Evolutionary conservation across 2,888 invertebrate species (phyloP).

Genomic region (Ferrisia virgata): DNA sequence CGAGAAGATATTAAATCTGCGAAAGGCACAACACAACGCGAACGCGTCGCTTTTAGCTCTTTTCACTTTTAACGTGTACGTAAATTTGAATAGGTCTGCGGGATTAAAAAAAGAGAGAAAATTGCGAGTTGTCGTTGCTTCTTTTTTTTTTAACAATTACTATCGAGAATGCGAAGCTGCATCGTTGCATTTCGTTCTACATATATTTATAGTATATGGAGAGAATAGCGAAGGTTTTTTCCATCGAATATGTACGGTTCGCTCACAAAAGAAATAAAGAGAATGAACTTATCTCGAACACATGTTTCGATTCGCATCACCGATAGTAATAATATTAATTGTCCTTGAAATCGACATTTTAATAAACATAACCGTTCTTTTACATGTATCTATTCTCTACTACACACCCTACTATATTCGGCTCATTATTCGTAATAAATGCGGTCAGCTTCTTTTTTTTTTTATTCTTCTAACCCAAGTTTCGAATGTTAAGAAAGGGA

Average conservation of each 20-base stretch:
- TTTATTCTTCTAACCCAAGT: too few species aligned
- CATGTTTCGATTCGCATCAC: background rate
- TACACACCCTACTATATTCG: background rate
- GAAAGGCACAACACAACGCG: background rate
- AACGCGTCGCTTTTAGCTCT: background rate
- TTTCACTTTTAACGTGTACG: background rate
- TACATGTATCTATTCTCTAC: background rate
- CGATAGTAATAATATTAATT: conserved; percentile 8
- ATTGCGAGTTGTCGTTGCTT: background rate
- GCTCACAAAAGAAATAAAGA: background rate
- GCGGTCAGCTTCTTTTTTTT: background rate
- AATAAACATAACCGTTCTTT: background rate
- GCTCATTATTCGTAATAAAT: background rate
- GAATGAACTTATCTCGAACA: background rate
- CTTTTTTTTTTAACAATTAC: background rate
- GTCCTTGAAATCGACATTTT: conserved; percentile 15
- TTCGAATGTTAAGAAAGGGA: too few species aligned
- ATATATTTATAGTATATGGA: too few species aligned
- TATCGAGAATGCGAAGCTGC: background rate
- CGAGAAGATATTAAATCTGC: conserved; percentile 7
- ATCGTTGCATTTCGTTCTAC: too few species aligned
- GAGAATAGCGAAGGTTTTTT: background rate
- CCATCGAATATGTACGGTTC: background rate
- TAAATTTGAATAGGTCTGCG: background rate
- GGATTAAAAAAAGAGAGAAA: conserved; percentile 19